Conservation (phyloP, 2,113 vertebrate genomes). For the Leucoraja erinaceus region DNA sequence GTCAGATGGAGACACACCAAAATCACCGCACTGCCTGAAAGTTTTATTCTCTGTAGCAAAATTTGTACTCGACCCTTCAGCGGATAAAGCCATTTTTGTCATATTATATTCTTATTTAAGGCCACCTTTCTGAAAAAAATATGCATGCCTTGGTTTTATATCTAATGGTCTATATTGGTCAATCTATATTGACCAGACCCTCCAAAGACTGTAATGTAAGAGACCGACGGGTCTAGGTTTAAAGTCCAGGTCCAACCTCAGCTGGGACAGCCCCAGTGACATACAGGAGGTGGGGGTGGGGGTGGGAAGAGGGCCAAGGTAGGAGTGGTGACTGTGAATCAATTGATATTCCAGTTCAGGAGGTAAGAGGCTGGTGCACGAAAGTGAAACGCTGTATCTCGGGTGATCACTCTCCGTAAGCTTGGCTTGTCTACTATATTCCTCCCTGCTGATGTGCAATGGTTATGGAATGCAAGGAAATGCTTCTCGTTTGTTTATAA, state of each 20-base stretch:
- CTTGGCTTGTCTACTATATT: not conserved
- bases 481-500: not conserved
- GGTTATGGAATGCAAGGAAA: constrained; percentile 19
- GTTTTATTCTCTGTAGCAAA: not conserved
- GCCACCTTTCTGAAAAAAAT: not conserved
- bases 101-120: constrained; percentile 6
- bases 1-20: not conserved
- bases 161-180: not conserved
- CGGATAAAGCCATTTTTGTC: not conserved
- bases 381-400: not conserved
- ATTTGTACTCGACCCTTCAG: not conserved
- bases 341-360: not conserved
- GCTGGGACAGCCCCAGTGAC: not conserved
- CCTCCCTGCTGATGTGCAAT: not conserved
- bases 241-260: not conserved
- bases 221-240: not conserved
- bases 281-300: too few species aligned
- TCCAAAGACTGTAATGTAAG: not conserved
- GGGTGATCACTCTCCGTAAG: not conserved
- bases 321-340: too few species aligned
- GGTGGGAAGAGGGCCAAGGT: too few species aligned
- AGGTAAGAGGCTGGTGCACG: not conserved
- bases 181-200: not conserved
- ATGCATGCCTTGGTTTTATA: not conserved
- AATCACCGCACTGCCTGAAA: not conserved